A percentile compares a stretch with the other conserved stretches of the same genome.
These are phyloP conservation scores for Pygoscelis adeliae DNA, from an alignment of 2,113 vertebrate species.

Conservation along the genomic window DNA sequence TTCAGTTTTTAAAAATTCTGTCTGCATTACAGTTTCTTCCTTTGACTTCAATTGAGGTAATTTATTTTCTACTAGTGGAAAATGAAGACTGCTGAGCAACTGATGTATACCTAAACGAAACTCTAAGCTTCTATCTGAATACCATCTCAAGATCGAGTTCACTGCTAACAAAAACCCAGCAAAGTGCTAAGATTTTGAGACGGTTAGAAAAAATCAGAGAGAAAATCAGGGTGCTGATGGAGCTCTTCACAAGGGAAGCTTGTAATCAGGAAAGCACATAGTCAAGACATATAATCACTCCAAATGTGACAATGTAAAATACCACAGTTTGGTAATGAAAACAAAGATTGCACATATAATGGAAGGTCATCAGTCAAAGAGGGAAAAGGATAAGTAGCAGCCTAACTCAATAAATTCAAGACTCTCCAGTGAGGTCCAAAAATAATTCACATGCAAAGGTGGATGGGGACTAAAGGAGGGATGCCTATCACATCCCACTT, in stretches of 20 bases:
- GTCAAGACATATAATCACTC: background rate
- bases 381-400: background rate
- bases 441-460: background rate
- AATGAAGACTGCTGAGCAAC: background rate
- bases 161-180: background rate
- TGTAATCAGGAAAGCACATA: background rate
- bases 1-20: background rate
- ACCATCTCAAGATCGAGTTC: rapidly evolving
- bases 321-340: background rate
- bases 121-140: background rate
- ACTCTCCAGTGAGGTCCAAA: background rate
- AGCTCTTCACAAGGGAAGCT: background rate
- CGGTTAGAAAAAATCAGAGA: background rate
- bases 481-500: background rate
- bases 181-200: background rate
- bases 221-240: background rate
- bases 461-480: background rate
- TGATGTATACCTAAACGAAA: background rate
- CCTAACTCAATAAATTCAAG: background rate
- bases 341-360: background rate
- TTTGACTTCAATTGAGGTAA: background rate
- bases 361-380: background rate
- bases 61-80: background rate
- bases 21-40: background rate
- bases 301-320: background rate